Conservation (phyloP, 2,797 vertebrate species). For the Urosaurus nigricauda region DNA sequence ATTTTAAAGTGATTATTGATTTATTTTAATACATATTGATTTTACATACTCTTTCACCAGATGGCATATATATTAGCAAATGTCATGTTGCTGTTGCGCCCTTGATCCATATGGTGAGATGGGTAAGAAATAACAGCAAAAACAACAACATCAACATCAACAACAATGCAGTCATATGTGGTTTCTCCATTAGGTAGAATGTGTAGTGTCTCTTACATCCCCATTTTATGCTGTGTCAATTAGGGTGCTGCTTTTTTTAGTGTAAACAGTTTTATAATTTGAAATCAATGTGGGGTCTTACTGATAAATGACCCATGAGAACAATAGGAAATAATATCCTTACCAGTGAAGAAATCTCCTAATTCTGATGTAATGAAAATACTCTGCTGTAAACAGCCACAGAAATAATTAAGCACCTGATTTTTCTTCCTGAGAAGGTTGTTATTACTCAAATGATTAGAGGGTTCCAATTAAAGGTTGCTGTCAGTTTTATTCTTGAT, state of each 20-base stretch:
- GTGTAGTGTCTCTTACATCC: no score
- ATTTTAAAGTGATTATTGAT: no score
- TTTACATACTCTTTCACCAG: no score
- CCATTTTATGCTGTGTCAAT: not conserved
- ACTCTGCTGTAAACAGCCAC: slow-evolving; percentile 19
- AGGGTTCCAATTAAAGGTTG: slow-evolving; percentile 40
- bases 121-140: no score
- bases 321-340: slow-evolving; percentile 13
- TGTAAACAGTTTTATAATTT: not conserved
- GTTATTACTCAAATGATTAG: slow-evolving; percentile 36
- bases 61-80: no score
- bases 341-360: not conserved
- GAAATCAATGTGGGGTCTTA: not conserved
- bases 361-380: slow-evolving; percentile 20
- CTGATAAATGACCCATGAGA: slow-evolving; percentile 12
- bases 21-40: no score
- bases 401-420: slow-evolving; percentile 43
- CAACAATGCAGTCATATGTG: no score
- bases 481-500: slow-evolving; percentile 45
- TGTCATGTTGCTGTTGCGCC: no score
- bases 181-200: not conserved
- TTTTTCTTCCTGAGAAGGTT: slow-evolving; percentile 35
- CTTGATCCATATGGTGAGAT: no score
- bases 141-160: no score
- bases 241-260: not conserved